Base-by-base conservation (phyloP, 30 jellyfish, hydroid and myxozoan species). In the Sanderia malayensis region DNA sequence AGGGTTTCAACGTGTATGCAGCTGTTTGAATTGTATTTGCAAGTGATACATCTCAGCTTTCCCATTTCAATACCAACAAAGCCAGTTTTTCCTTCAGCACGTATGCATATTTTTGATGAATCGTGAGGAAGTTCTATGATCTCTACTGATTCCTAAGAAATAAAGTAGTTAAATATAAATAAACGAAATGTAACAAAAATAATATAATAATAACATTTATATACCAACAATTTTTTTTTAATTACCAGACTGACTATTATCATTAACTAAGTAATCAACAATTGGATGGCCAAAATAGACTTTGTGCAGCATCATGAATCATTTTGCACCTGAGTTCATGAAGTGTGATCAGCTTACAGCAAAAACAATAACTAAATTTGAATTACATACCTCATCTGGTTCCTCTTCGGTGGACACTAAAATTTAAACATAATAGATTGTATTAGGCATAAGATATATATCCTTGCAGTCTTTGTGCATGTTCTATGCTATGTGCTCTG, bases 271-370 rank as follows among this genome's bases (percentile, higher is more conserved):
- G 55, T 41, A 41, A 41, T 41, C 55, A 41, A 41, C 15, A 15
- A 41, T 41, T 41, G 55, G 55, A 41, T 41, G 55, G 55, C 55
- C 55, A 41, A 41, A 41, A 41, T 41, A 41, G 55, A 41, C 55
- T 41, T 41, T 41, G 55, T 41, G 55, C 55, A 41, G 55, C 55
- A 41, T 41, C n/a, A n/a, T n/a, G 55, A 41, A 41, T 41, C 55
- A 41, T 41, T 41, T 41, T 41, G 55, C 55, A 41, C 15, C 11
- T 41, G 15, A 41, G 55, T 41, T 41, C 55, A 41, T 41, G 15
- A 41, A 41, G 55, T 41, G 55, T 41, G 55, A 41, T 41, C 15
- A 41, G 55, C 55, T 6, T 41, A 8, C 55, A 41, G 55, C n/a
- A n/a, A n/a, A n/a, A n/a, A n/a, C n/a, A n/a, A n/a, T n/a, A n/a